Evolutionary conservation across 2,888 invertebrate species (phyloP).

Genomic region (Apamea epomidion): DNA sequence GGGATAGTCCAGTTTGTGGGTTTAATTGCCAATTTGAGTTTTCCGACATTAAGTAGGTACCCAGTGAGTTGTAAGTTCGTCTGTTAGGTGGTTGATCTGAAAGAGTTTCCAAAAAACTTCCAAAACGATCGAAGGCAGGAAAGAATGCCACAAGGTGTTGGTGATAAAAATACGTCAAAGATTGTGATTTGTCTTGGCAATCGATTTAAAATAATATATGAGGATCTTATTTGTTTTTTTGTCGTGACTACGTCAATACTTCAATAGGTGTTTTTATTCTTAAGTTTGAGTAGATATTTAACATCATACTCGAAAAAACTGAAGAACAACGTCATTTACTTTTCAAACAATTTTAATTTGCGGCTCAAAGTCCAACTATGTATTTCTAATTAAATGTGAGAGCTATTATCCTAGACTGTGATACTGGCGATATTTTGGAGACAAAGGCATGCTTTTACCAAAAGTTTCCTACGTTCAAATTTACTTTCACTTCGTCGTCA

Average conservation of each 20-base stretch:
- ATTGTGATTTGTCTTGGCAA: not conserved
- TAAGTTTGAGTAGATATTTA: not conserved
- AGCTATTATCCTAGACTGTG: not conserved
- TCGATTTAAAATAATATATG: not conserved
- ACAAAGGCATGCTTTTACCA: conserved; percentile 29
- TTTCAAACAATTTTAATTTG: not conserved
- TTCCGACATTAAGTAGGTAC: not conserved
- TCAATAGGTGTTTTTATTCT: not conserved
- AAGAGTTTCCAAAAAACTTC: not conserved
- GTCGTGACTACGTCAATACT: not conserved
- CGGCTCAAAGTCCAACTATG: not conserved
- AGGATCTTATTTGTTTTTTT: conserved; percentile 2
- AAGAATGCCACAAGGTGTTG: not conserved
- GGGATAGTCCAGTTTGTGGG: conserved; percentile 42
- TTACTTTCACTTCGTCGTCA: conserved; percentile 43
- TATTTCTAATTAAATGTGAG: not conserved
- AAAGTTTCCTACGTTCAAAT: conserved; percentile 2
- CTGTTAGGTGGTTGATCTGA: not conserved
- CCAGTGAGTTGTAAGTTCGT: not conserved
- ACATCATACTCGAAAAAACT: conserved; percentile 2
- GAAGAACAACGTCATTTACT: not conserved
- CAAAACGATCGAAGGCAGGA: not conserved
- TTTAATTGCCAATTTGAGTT: conserved; percentile 55
- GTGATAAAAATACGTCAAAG: not conserved
- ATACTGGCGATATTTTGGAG: not conserved